Conservation (phyloP, 2,797 vertebrate species). For the Morelia viridis region DNA sequence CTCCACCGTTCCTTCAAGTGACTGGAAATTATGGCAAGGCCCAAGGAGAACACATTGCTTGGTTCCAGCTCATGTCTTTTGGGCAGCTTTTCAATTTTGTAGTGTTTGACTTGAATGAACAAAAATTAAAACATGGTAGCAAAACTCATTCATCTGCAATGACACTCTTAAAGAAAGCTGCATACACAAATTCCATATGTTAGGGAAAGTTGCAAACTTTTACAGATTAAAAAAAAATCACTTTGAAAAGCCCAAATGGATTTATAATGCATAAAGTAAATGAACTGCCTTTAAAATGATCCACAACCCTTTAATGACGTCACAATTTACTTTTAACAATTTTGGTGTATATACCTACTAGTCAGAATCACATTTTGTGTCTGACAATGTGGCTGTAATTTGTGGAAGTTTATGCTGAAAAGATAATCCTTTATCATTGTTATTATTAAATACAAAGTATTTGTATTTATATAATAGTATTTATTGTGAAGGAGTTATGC, state of each 20-base stretch:
- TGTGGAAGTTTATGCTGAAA: background rate
- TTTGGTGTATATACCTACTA: no score
- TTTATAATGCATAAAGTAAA: no score
- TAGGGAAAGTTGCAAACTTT: no score
- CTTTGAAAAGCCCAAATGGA: background rate
- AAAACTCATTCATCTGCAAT: conserved; percentile 43
- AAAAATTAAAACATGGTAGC: conserved; percentile 59
- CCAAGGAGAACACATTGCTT: conserved; percentile 53
- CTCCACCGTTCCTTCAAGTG: conserved; percentile 50
- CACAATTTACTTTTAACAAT: background rate
- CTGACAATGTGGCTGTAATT: background rate
- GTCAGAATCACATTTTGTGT: background rate
- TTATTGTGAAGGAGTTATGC: background rate
- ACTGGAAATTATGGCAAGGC: conserved; percentile 49
- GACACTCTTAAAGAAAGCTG: no score
- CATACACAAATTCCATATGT: no score
- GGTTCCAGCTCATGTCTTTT: conserved; percentile 51
- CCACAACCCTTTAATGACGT: background rate
- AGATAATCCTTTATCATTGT: background rate
- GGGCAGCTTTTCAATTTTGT: conserved; percentile 39
- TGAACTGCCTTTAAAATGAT: background rate
- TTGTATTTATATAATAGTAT: background rate
- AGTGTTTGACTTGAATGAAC: conserved; percentile 29
- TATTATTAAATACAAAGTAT: background rate
- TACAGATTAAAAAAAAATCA: no score